phyloP scores from a whole-genome alignment of 2,797 vertebrate genomes.

The Sebastes diaconus region DNA sequence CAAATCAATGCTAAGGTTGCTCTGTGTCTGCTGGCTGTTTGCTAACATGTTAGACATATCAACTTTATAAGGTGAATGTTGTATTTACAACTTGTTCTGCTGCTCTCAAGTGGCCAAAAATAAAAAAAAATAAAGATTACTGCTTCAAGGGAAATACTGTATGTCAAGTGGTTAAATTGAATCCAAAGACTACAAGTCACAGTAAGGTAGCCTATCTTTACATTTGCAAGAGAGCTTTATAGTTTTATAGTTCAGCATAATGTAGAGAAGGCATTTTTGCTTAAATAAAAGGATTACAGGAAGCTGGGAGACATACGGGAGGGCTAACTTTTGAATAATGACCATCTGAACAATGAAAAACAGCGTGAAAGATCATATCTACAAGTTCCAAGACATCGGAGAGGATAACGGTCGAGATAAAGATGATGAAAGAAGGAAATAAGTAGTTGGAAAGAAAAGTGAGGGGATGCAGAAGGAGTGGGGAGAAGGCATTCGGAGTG shows the following conservation, averaged over 20 bases:
- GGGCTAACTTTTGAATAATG: conserved; percentile 29
- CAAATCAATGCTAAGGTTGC: not conserved
- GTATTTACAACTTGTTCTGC: not conserved
- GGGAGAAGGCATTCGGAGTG: not conserved
- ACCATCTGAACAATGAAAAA: conserved; percentile 45
- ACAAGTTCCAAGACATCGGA: conserved; percentile 9
- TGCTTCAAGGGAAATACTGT: not conserved
- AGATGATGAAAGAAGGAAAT: conserved; percentile 37
- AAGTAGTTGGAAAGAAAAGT: not conserved
- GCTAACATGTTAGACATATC: no score
- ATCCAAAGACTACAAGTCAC: not conserved
- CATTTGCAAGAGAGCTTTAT: not conserved
- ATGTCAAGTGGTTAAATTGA: not conserved
- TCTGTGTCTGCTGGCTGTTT: not conserved
- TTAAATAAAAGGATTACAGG: conserved; percentile 1
- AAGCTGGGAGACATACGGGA: not conserved
- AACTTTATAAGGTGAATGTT: not conserved
- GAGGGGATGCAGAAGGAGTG: not conserved
- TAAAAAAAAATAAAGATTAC: not conserved
- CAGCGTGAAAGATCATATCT: conserved; percentile 22
- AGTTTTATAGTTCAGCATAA: not conserved
- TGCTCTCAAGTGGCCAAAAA: not conserved
- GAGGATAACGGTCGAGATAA: conserved; percentile 10
- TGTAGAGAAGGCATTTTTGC: not conserved
- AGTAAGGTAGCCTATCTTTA: not conserved